Evolutionary conservation across 1,140 invertebrate species (phyloP).

Genomic region (Ceratoteleas bidentatus): DNA sequence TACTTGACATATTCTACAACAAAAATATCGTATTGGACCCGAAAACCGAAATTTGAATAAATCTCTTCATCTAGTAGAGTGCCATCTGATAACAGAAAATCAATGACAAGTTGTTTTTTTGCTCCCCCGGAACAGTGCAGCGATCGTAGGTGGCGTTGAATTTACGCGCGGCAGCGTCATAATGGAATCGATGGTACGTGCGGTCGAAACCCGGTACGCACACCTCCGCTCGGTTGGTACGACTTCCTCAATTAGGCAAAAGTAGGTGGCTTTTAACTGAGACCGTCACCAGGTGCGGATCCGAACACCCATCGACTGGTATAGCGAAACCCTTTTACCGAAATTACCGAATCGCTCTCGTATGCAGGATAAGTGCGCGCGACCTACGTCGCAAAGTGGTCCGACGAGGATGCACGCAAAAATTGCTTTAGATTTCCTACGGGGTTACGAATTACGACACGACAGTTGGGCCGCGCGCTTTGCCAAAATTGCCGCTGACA

Average conservation of each 20-base stretch:
- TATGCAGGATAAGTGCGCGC: slow-evolving; percentile 68
- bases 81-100: too few relatives aligned
- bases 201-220: slow-evolving; percentile 53
- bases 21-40: too few relatives aligned
- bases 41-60: too few relatives aligned
- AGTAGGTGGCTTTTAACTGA: slow-evolving; percentile 68
- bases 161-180: slow-evolving; percentile 54
- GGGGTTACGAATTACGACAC: slow-evolving; percentile 53
- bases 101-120: too few relatives aligned
- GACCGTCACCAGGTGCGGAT: slow-evolving; percentile 67
- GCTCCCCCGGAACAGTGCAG: too few relatives aligned
- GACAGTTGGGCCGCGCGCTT: too few relatives aligned
- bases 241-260: slow-evolving; percentile 67
- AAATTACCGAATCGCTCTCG: slow-evolving; percentile 68
- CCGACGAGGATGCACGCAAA: slow-evolving; percentile 49
- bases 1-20: too few relatives aligned
- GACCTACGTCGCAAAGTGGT: slow-evolving; percentile 41
- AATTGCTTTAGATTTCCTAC: slow-evolving; percentile 60
- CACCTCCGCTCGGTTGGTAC: slow-evolving; percentile 16
- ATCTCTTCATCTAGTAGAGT: too few relatives aligned
- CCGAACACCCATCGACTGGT: slow-evolving; percentile 47
- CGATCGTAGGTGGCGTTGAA: slow-evolving; percentile 41
- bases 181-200: slow-evolving; percentile 64
- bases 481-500: slow-evolving; percentile 23
- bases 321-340: slow-evolving; percentile 70